These are phyloP conservation scores for Mormyrus iriodes DNA, from an alignment of 2,113 vertebrate genomes.

Conservation along the genomic window DNA sequence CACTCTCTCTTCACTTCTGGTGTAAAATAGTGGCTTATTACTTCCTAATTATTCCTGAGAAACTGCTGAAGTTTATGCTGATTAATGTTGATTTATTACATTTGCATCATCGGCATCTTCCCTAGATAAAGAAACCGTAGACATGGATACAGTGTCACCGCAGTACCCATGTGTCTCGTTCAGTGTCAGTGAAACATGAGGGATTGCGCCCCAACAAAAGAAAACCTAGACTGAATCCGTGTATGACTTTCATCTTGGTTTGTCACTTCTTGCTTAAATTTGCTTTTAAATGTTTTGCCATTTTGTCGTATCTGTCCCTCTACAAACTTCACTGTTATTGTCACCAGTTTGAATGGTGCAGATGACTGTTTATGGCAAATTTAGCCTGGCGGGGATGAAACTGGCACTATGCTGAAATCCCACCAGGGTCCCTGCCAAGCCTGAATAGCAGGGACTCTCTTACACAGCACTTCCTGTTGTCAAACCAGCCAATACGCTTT, in stretches of 20 bases:
- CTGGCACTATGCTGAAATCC: not conserved
- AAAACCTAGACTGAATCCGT: not conserved
- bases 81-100: not conserved
- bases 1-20: not conserved
- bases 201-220: not conserved
- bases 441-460: not conserved
- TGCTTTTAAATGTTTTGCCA: not conserved
- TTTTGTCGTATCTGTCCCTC: not conserved
- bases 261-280: not conserved
- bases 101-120: not conserved
- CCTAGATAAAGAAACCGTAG: not conserved
- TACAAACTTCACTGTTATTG: not conserved
- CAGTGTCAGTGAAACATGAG: not conserved
- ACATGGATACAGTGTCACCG: not conserved
- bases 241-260: not conserved
- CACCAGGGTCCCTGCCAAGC: not conserved
- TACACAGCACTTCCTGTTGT: not conserved
- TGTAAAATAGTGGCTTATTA: not conserved
- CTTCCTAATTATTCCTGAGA: not conserved
- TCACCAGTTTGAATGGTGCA: not conserved
- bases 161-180: not conserved
- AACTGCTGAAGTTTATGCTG: not conserved
- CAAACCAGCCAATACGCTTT: not conserved
- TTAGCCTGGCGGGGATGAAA: not conserved
- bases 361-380: not conserved